phyloP scores from a whole-genome alignment of 2,113 vertebrate genomes.

The Crotophaga sulcirostris region DNA sequence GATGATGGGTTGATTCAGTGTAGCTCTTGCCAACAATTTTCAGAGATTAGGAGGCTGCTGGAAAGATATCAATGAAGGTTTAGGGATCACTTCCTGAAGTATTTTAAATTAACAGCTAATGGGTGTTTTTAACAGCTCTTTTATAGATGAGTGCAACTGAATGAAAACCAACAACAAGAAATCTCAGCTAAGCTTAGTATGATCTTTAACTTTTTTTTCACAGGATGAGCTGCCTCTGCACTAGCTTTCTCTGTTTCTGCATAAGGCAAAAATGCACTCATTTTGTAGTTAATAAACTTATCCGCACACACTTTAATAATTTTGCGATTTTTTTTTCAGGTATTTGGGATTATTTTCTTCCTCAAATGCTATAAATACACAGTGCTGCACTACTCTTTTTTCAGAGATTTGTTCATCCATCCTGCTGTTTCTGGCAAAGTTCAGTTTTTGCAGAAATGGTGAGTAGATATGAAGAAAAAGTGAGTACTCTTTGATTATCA shows the following conservation, averaged over 20 bases:
- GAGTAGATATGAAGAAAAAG: slow-evolving; percentile 35
- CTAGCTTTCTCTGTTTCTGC: slow-evolving; percentile 13
- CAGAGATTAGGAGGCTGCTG: slow-evolving; percentile 56
- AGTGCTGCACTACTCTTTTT: not conserved
- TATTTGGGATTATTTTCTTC: not conserved
- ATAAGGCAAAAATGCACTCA: slow-evolving; percentile 29
- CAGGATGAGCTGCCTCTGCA: slow-evolving; percentile 28
- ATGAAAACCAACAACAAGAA: slow-evolving; percentile 41
- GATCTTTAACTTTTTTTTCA: slow-evolving; percentile 34
- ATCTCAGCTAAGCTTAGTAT: slow-evolving; percentile 12
- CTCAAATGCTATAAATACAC: not conserved
- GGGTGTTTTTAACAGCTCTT: slow-evolving; percentile 67
- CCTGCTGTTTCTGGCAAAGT: slow-evolving; percentile 29
- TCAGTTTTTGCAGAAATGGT: slow-evolving; percentile 25
- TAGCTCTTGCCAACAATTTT: slow-evolving; percentile 63
- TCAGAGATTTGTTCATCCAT: slow-evolving; percentile 38
- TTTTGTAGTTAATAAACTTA: slow-evolving; percentile 52
- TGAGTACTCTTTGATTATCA: slow-evolving; percentile 52
- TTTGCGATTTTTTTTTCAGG: not conserved
- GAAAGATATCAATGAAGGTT: slow-evolving; percentile 61
- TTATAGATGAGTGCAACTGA: slow-evolving; percentile 44
- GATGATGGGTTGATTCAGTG: slow-evolving; percentile 29
- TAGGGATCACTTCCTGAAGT: slow-evolving; percentile 53
- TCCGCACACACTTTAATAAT: not conserved
- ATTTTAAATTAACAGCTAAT: slow-evolving; percentile 70